Evolutionary conservation across 2,113 vertebrate genomes (phyloP).

Genomic region (Mustela lutreola): DNA sequence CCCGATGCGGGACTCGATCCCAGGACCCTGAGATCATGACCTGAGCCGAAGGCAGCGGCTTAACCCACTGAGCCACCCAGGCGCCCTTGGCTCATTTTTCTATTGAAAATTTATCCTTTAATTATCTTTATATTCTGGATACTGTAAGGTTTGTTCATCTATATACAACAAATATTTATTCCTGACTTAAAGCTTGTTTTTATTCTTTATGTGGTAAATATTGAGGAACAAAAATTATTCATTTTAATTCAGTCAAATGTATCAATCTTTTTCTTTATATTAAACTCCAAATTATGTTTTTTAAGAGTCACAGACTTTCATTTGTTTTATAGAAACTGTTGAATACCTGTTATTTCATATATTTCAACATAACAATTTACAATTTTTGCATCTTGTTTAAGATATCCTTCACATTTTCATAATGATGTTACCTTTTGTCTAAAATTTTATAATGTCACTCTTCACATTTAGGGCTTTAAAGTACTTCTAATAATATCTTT

Average conservation of each 20-base stretch:
- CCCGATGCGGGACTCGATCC: too few relatives aligned
- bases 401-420: background rate
- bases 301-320: background rate
- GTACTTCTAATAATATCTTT: background rate
- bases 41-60: too few relatives aligned
- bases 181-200: background rate
- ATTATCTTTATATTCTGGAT: background rate
- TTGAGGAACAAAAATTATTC: background rate
- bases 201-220: background rate
- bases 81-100: background rate
- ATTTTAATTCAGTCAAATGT: background rate
- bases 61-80: too few relatives aligned
- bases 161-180: background rate
- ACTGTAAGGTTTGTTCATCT: background rate
- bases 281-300: background rate
- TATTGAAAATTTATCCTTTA: background rate
- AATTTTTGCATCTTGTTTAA: background rate
- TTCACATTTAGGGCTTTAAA: background rate
- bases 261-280: constrained; percentile 27
- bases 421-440: background rate
- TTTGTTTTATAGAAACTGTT: background rate
- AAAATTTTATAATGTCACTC: background rate
- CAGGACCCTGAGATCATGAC: too few relatives aligned
- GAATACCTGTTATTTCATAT: background rate
- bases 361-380: background rate